Conservation (phyloP, 2,797 vertebrate genomes). For the Cyprinodon diabolis region DNA sequence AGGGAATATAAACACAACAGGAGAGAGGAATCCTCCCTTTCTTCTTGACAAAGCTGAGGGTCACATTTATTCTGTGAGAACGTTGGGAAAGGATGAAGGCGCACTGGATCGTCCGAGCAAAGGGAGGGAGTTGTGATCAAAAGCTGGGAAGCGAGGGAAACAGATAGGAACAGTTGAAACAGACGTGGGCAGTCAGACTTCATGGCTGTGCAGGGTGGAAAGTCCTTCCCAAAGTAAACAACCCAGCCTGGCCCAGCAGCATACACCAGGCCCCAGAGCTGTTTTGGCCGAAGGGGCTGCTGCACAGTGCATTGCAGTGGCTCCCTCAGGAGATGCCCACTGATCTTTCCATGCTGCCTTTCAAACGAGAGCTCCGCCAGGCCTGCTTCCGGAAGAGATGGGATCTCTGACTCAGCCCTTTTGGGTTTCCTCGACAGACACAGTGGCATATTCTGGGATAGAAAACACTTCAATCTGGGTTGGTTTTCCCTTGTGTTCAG, state of each 20-base stretch:
- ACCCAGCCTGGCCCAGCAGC: constrained; percentile 25
- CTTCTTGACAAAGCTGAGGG: constrained; percentile 50
- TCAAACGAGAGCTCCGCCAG: constrained; percentile 58
- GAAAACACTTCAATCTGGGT: constrained; percentile 41
- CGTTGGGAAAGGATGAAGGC: constrained; percentile 19
- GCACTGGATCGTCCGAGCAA: constrained; percentile 11
- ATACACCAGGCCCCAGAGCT: constrained; percentile 54
- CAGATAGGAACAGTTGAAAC: constrained; percentile 5
- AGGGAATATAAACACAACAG: constrained; percentile 76
- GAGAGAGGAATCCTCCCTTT: constrained; percentile 56
- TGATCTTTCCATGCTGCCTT: constrained; percentile 73
- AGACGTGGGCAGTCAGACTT: constrained; percentile 29
- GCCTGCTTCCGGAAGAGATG: constrained; percentile 81
- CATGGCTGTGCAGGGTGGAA: constrained; percentile 68
- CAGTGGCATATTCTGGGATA: constrained; percentile 51
- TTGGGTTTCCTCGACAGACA: constrained; percentile 79
- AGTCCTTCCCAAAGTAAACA: constrained; percentile 75
- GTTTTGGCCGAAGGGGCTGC: constrained; percentile 55
- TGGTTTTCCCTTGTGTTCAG: constrained; percentile 16
- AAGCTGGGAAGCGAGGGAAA: constrained; percentile 10
- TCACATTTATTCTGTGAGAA: constrained; percentile 46
- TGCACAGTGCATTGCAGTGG: constrained; percentile 42
- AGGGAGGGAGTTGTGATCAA: constrained; percentile 15
- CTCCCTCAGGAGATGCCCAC: constrained; percentile 72
- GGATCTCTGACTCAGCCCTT: constrained; percentile 82